phyloP scores from a whole-genome alignment of 2,888 invertebrate genomes.

The Tetranychus truncatus region DNA sequence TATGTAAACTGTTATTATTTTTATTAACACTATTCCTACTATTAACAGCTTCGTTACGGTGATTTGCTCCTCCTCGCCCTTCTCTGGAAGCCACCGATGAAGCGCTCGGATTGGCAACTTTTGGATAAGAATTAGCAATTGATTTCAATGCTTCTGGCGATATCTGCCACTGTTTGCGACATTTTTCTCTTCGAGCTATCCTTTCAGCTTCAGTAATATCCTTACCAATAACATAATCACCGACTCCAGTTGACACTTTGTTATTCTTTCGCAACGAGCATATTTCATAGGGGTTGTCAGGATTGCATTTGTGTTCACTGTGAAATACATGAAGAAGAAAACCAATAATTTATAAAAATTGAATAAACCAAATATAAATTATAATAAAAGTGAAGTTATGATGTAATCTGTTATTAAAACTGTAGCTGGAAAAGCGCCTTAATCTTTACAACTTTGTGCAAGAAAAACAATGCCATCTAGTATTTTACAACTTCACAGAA shows the following conservation, averaged over 20 bases:
- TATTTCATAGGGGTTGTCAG: background rate
- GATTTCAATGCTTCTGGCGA: constrained; percentile 20
- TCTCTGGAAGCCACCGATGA: background rate
- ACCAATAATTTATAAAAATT: background rate
- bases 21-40: background rate
- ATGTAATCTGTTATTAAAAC: too few relatives aligned
- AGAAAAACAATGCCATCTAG: too few relatives aligned
- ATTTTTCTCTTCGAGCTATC: constrained; percentile 9
- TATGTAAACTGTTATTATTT: background rate
- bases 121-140: constrained; percentile 12
- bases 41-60: constrained; percentile 6
- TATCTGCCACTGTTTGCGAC: constrained; percentile 22
- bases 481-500: too few relatives aligned
- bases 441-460: too few relatives aligned
- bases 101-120: background rate
- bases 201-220: constrained; percentile 8
- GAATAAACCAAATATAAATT: background rate
- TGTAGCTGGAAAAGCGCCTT: too few relatives aligned
- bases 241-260: background rate
- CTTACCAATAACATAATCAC: background rate
- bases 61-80: constrained; percentile 17
- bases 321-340: background rate
- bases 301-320: constrained; percentile 8
- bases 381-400: background rate
- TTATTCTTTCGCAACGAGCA: constrained; percentile 6